Conservation (phyloP, 2,888 invertebrate species). For the Pammene fasciana region DNA sequence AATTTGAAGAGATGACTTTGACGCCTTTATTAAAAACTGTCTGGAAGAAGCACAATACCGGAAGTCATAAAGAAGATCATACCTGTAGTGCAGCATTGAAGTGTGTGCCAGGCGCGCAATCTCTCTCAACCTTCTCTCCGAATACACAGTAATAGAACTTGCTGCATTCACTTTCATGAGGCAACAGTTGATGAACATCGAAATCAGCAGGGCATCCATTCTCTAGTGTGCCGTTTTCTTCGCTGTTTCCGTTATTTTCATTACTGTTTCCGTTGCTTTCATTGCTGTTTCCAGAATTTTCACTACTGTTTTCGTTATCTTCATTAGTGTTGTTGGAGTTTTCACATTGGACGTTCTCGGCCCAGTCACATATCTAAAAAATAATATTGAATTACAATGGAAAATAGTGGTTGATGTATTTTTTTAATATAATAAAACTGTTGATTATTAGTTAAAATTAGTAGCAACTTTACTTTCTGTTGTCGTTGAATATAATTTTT, state of each 20-base stretch:
- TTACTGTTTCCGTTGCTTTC: not conserved
- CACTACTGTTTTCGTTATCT: constrained; percentile 5
- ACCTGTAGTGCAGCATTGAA: constrained; percentile 60
- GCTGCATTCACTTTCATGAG: constrained; percentile 60
- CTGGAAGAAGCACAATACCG: no score
- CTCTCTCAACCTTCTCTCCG: constrained; percentile 51
- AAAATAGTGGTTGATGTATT: no score
- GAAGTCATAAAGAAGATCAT: not conserved
- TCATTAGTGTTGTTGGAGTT: not conserved
- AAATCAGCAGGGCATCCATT: constrained; percentile 62
- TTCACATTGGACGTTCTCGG: not conserved
- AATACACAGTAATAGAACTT: constrained; percentile 58
- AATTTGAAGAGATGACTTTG: no score
- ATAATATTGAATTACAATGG: not conserved
- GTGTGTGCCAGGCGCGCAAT: constrained; percentile 53
- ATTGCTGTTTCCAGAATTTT: constrained; percentile 6
- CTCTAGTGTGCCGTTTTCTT: constrained; percentile 41
- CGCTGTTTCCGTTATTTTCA: constrained; percentile 16
- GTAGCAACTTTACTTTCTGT: no score
- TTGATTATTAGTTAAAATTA: not conserved
- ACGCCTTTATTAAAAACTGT: no score
- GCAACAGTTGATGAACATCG: constrained; percentile 53
- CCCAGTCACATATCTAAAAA: not conserved
- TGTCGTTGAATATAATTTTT: no score
- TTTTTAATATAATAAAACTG: no score